phyloP scores from a whole-genome alignment of 2,888 invertebrate species.

The Eilema griseolum region DNA sequence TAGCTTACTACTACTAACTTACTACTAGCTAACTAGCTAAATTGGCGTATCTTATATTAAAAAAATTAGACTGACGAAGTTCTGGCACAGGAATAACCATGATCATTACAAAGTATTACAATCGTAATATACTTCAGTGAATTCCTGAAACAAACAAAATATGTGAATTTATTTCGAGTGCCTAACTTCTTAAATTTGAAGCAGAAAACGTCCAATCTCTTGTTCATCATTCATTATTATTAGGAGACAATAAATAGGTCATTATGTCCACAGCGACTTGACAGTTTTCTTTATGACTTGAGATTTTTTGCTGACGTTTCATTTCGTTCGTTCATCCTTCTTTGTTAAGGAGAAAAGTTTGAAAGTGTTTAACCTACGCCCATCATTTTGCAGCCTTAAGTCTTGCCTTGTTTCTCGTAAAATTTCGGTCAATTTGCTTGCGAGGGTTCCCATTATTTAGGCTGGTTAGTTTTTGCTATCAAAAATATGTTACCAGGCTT shows the following conservation, averaged over 20 bases:
- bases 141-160: background rate
- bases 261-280: constrained; percentile 25
- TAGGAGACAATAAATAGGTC: constrained; percentile 25
- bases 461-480: constrained; percentile 1
- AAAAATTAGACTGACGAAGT: too few relatives aligned
- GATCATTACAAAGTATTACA: too few relatives aligned
- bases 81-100: too few relatives aligned
- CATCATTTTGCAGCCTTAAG: constrained; percentile 28
- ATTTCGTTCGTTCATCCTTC: constrained; percentile 29
- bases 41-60: too few relatives aligned
- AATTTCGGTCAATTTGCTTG: constrained; percentile 32
- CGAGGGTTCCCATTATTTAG: background rate
- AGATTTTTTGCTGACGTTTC: constrained; percentile 28
- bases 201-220: constrained; percentile 6
- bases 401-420: constrained; percentile 34
- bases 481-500: background rate
- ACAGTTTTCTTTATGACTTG: constrained; percentile 33
- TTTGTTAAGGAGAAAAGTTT: constrained; percentile 48
- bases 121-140: background rate
- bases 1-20: too few relatives aligned
- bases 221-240: constrained; percentile 18
- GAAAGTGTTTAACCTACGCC: constrained; percentile 38
- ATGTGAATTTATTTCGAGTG: constrained; percentile 3
- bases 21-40: too few relatives aligned
- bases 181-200: background rate